phyloP scores from a whole-genome alignment of 2,113 vertebrate species.

The Poicephalus gulielmi region DNA sequence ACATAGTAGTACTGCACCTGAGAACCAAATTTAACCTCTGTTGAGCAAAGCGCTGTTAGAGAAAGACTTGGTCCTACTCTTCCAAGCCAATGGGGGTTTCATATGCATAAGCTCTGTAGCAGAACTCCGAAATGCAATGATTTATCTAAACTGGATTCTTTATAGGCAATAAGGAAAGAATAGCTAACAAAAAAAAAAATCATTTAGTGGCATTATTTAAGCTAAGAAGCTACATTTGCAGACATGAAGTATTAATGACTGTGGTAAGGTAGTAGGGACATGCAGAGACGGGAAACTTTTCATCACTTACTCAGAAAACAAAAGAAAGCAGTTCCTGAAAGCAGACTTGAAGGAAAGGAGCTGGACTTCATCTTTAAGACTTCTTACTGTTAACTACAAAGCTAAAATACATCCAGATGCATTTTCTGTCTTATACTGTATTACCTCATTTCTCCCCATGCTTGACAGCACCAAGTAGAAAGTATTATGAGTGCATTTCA shows the following conservation, averaged over 20 bases:
- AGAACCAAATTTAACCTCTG: not conserved
- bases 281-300: not conserved
- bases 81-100: not conserved
- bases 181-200: not conserved
- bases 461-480: not conserved
- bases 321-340: not conserved
- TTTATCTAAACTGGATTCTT: not conserved
- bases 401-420: not conserved
- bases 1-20: accelerated
- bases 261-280: not conserved
- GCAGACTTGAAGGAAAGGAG: not conserved
- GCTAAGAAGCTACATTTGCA: not conserved
- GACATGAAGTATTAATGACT: not conserved
- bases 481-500: not conserved
- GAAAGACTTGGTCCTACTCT: not conserved
- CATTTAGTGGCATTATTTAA: not conserved
- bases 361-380: not conserved
- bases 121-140: not conserved
- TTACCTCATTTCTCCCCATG: not conserved
- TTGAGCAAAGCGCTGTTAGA: not conserved
- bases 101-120: not conserved
- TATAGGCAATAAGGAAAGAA: not conserved
- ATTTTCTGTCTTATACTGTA: not conserved
- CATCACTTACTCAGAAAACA: not conserved
- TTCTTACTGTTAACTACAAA: not conserved